These are phyloP conservation scores for Cossypha dichroa DNA, from an alignment of 2,797 vertebrate species.

Conservation along the genomic window DNA sequence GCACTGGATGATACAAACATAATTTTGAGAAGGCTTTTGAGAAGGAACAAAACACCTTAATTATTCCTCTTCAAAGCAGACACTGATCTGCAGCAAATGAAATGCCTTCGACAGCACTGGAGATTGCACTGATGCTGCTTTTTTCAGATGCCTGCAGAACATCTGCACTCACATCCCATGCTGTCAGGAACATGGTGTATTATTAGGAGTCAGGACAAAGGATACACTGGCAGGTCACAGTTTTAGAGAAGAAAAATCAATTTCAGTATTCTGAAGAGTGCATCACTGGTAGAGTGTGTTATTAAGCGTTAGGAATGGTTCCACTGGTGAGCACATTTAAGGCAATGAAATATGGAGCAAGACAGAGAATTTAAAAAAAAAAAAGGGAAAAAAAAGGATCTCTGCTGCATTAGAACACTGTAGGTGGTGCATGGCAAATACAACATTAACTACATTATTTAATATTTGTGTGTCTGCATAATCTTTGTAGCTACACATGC, in stretches of 20 bases:
- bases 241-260: constrained; percentile 44
- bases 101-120: background rate
- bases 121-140: background rate
- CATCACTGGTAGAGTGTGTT: background rate
- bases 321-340: background rate
- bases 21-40: background rate
- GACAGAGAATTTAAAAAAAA: background rate
- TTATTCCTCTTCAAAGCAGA: constrained; percentile 9
- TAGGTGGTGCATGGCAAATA: background rate
- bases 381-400: too few species aligned
- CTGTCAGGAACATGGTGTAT: constrained; percentile 3
- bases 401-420: background rate
- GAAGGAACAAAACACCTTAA: constrained; percentile 4
- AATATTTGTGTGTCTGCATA: background rate
- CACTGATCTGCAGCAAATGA: constrained; percentile 13
- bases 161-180: background rate
- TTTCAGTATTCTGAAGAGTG: background rate
- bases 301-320: background rate
- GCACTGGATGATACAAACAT: background rate
- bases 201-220: constrained; percentile 10
- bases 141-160: background rate
- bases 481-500: background rate
- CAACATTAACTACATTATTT: background rate
- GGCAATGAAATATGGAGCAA: background rate
- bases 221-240: background rate